These are phyloP conservation scores for Psilopogon haemacephalus DNA, from an alignment of 2,113 vertebrate genomes.

Conservation along the genomic window DNA sequence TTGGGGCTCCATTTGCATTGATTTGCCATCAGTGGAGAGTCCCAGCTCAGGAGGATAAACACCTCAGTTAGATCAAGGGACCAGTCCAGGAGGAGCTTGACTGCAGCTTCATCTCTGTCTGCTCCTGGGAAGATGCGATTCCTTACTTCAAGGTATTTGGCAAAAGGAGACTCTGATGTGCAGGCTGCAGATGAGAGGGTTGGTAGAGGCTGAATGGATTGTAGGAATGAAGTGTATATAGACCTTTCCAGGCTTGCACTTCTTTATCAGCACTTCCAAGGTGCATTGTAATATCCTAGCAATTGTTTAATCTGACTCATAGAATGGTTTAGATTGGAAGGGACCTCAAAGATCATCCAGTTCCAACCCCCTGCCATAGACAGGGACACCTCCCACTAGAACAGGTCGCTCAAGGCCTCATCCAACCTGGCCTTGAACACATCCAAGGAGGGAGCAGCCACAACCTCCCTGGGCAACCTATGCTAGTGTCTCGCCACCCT, in stretches of 20 bases:
- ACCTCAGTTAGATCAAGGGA: background rate
- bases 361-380: too few relatives aligned
- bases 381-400: too few relatives aligned
- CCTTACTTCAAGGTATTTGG: background rate
- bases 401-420: too few relatives aligned
- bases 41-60: background rate
- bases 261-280: constrained; percentile 2
- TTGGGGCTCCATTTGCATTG: background rate
- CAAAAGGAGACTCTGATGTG: background rate
- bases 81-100: background rate
- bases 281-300: background rate
- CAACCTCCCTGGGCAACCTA: too few relatives aligned
- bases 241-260: background rate
- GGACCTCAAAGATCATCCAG: too few relatives aligned
- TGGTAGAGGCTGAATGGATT: background rate
- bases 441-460: too few relatives aligned
- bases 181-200: background rate
- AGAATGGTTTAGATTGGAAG: too few relatives aligned
- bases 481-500: too few relatives aligned
- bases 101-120: background rate
- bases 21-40: background rate
- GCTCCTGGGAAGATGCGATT: background rate
- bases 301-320: background rate
- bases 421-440: too few relatives aligned
- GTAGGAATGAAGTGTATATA: background rate